Evolutionary conservation across 2,888 invertebrate species (phyloP), one percentile per base, ranked within the genome.

Genomic region (Agrochola lota): DNA sequence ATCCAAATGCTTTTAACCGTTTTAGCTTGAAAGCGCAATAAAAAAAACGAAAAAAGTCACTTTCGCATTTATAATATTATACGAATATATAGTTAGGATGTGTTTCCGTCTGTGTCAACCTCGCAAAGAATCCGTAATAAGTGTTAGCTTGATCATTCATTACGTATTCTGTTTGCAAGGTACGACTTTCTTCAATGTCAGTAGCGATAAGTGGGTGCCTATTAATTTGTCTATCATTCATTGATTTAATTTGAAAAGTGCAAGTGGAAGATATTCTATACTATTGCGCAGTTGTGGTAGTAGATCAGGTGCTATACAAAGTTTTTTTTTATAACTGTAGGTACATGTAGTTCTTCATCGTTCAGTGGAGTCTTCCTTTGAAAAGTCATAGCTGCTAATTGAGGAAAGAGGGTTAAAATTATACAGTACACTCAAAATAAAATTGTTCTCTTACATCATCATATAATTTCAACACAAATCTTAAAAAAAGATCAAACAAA

Each of bases 181-280:
- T 66, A 73, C 62, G 26, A 69, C 78, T 79, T 64, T 78, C 71
- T 79, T 83, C 68, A 72, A 72, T 72, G 49, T 35, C 75, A 75
- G 30, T 71, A 30, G 23, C n/a, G 15, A 63, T 68, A 68, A 57
- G 26, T 68, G 15, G 23, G 55, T 64, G 71, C 49, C 55, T 83
- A 63, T 79, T 46, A 46, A 63, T 55, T 74, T n/a, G 20, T 70
- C 0, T 43, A 49, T 75, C n/a, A 67, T 52, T 71, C 35, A 35
- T 52, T 57, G 52, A 9, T 74, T 64, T 52, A 26, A 59, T 57
- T 67, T 35, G 23, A 73, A 76, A 59, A 71, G 80, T 84, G 84
- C 84, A 76, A 49, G 75, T 80, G 76, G 30, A 26, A 80, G 49
- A 69, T 74, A 11, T 71, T 74, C 67, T 72, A 62, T 43, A 52